phyloP scores from a whole-genome alignment of 2,888 invertebrate genomes.

The Epinotia nisella region DNA sequence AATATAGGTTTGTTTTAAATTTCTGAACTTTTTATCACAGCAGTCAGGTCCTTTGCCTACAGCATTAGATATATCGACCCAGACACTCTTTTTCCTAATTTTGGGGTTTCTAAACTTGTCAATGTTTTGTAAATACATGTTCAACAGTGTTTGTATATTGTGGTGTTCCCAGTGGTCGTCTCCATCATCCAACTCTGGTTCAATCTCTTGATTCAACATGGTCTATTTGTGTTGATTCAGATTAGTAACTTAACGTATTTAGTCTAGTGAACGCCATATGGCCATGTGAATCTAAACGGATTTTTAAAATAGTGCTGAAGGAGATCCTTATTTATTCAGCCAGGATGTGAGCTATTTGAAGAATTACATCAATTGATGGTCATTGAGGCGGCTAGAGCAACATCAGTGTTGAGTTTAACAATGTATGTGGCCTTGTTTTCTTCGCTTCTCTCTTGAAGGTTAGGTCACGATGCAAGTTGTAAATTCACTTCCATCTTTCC shows the following conservation, averaged over 20 bases:
- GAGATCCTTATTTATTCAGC: constrained; percentile 8
- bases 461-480: constrained; percentile 19
- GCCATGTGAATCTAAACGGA: neutral
- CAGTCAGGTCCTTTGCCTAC: constrained; percentile 73
- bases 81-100: constrained; percentile 77
- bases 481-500: neutral
- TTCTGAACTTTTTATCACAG: constrained; percentile 79
- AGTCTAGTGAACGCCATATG: neutral
- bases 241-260: neutral
- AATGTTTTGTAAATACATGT: constrained; percentile 71
- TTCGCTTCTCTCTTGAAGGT: constrained; percentile 21
- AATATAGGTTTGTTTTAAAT: constrained; percentile 77
- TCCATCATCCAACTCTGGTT: constrained; percentile 64
- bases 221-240: neutral
- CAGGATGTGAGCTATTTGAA: constrained; percentile 38
- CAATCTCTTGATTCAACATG: constrained; percentile 54
- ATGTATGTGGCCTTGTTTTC: constrained; percentile 13
- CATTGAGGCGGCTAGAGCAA: constrained; percentile 7
- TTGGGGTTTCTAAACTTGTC: constrained; percentile 77
- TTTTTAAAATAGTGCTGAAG: neutral
- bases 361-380: constrained; percentile 46
- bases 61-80: constrained; percentile 70
- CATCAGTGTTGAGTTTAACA: neutral
- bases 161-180: constrained; percentile 77
- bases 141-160: constrained; percentile 66